Conservation (phyloP, 2,888 invertebrate genomes). For the Carcina quercana region DNA sequence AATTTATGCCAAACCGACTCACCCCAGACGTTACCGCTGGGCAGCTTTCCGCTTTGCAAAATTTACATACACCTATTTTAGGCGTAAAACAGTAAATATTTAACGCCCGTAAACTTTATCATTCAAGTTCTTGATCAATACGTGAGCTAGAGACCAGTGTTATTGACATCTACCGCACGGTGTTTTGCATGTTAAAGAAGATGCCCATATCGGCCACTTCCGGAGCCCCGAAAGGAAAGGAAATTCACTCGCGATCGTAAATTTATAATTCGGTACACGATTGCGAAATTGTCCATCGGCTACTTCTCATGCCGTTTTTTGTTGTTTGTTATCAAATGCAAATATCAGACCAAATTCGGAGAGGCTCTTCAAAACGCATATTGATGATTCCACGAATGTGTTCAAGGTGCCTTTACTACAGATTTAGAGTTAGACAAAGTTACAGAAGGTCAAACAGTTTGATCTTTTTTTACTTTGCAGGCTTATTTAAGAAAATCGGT, state of each 20-base stretch:
- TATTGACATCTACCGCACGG: slow-evolving; percentile 38
- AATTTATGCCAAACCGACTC: too few species aligned
- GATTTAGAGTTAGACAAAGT: too few species aligned
- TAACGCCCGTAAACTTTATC: too few species aligned
- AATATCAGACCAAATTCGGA: slow-evolving; percentile 15
- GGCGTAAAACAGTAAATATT: too few species aligned
- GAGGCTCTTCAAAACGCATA: slow-evolving; percentile 2
- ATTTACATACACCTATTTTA: too few species aligned
- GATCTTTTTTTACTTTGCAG: too few species aligned
- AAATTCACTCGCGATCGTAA: slow-evolving; percentile 45
- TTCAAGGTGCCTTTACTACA: neutral
- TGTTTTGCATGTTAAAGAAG: slow-evolving; percentile 47
- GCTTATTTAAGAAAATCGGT: too few species aligned
- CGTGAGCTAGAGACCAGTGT: slow-evolving; percentile 22
- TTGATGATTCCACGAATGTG: slow-evolving; percentile 6
- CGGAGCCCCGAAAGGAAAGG: slow-evolving; percentile 63
- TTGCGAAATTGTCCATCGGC: slow-evolving; percentile 33
- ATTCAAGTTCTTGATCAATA: neutral
- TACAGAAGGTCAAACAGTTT: too few species aligned
- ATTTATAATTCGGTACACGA: slow-evolving; percentile 53
- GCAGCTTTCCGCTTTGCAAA: too few species aligned
- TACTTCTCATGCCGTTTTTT: slow-evolving; percentile 41
- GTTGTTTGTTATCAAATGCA: slow-evolving; percentile 36
- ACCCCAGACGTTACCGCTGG: too few species aligned
- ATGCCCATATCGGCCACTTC: slow-evolving; percentile 49